phyloP scores from a whole-genome alignment of 2,113 vertebrate genomes.

The Protobothrops flavoviridis region DNA sequence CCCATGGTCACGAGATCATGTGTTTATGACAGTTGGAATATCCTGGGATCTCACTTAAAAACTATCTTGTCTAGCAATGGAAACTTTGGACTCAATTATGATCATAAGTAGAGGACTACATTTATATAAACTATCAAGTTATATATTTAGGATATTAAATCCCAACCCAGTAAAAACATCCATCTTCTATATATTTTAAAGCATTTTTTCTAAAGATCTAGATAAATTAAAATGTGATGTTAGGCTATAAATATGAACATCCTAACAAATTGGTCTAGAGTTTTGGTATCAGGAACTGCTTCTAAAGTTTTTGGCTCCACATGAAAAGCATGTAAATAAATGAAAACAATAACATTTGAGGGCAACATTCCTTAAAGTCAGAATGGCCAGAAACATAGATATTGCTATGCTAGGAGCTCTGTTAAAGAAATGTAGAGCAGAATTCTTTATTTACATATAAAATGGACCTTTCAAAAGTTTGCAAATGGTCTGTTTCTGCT shows the following conservation, averaged over 20 bases:
- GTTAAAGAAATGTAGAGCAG: conserved; percentile 12
- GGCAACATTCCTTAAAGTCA: conserved; percentile 31
- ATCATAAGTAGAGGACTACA: background rate
- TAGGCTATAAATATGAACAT: background rate
- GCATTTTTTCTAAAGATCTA: background rate
- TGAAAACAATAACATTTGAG: background rate
- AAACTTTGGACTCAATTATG: background rate
- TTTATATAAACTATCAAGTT: background rate
- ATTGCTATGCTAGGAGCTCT: background rate
- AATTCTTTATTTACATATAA: background rate
- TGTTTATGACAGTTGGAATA: no score
- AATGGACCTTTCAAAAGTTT: conserved; percentile 46
- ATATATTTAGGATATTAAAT: background rate
- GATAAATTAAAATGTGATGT: background rate
- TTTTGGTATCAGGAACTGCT: background rate
- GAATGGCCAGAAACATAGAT: background rate
- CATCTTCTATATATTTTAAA: background rate
- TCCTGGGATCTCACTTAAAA: no score
- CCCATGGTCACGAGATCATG: no score
- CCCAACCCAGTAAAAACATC: background rate
- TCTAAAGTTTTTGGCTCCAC: conserved; percentile 7
- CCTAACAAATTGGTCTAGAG: background rate
- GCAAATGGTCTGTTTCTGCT: conserved; percentile 61
- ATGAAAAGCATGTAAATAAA: background rate
- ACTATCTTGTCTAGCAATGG: no score